Evolutionary conservation across 2,113 vertebrate species (phyloP).

Genomic region (Phaethornis superciliosus): DNA sequence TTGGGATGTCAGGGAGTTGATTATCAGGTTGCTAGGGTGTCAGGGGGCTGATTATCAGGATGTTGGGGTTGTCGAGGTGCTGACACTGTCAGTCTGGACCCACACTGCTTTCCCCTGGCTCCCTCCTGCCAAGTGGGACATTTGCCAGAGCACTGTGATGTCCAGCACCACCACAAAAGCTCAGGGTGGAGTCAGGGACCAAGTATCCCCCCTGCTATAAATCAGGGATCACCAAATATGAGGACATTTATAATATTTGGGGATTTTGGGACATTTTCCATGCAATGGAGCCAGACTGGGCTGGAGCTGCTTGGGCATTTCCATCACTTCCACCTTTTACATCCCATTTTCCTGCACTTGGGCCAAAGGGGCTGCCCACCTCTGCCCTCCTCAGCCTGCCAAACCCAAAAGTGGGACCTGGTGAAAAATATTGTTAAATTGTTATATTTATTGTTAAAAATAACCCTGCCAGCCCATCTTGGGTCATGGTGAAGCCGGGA

Average conservation of each 20-base stretch:
- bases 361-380: not conserved
- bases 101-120: not conserved
- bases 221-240: rapidly evolving
- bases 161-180: not conserved
- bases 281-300: no score
- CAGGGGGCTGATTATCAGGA: not conserved
- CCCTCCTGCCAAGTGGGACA: not conserved
- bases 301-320: not conserved
- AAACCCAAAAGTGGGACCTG: constrained; percentile 40
- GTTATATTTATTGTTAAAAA: not conserved
- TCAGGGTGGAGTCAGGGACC: not conserved
- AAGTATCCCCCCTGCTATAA: not conserved
- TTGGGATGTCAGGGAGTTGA: not conserved
- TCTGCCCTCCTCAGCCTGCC: not conserved
- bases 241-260: not conserved
- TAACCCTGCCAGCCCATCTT: not conserved
- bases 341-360: constrained; percentile 45
- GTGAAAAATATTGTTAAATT: no score
- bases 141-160: rapidly evolving
- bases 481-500: not conserved
- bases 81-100: rapidly evolving
- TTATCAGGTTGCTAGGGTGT: not conserved
- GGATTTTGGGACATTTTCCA: not conserved
- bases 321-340: constrained; percentile 28
- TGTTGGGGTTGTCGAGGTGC: not conserved